Conservation (phyloP, 2,113 vertebrate genomes). For the Aramus guarauna region DNA sequence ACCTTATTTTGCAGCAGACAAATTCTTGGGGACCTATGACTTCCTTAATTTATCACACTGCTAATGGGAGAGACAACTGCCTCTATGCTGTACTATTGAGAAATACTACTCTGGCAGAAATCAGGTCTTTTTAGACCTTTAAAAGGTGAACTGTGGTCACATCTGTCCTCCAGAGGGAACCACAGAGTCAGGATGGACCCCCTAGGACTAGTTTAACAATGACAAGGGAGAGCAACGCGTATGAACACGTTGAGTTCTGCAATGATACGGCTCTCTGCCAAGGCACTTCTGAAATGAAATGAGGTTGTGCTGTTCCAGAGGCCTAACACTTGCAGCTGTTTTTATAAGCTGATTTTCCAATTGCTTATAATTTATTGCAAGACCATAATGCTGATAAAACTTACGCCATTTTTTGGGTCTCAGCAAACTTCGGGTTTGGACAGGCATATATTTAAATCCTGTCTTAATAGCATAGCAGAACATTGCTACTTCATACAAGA, state of each 20-base stretch:
- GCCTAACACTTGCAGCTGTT: not conserved
- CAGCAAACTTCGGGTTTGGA: not conserved
- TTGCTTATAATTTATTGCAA: not conserved
- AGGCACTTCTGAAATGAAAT: not conserved
- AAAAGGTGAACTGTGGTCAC: not conserved
- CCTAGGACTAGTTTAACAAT: not conserved
- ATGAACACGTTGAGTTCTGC: fast-evolving
- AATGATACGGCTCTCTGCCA: not conserved
- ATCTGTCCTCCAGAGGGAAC: not conserved
- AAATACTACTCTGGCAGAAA: not conserved
- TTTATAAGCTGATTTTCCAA: not conserved
- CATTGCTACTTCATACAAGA: not conserved
- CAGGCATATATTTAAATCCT: not conserved
- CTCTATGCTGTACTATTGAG: not conserved
- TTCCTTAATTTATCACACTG: not conserved
- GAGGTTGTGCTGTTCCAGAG: not conserved
- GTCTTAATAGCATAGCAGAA: fast-evolving
- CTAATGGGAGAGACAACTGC: not conserved
- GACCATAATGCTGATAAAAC: not conserved
- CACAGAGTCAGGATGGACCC: not conserved
- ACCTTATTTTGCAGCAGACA: not conserved
- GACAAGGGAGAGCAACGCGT: not conserved
- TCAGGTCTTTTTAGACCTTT: not conserved
- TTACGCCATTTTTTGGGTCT: not conserved
- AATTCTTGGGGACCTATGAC: not conserved